Evolutionary conservation across 2,113 vertebrate genomes (phyloP).

Genomic region (Bucco capensis): DNA sequence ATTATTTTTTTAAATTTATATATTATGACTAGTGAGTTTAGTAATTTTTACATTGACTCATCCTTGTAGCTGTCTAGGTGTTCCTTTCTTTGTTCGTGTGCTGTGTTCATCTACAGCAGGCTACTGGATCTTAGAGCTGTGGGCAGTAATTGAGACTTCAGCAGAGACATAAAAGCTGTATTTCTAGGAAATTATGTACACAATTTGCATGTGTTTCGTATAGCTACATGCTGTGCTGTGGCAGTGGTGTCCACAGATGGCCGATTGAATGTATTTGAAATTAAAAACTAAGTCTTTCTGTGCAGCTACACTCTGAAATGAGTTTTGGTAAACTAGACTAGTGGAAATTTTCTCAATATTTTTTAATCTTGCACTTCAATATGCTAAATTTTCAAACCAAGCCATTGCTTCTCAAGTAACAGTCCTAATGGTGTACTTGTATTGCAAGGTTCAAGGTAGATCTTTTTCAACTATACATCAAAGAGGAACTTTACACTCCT

Average conservation of each 20-base stretch:
- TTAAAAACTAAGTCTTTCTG: background rate
- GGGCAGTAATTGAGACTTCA: background rate
- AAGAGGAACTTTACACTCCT: background rate
- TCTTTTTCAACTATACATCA: background rate
- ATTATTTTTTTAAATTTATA: background rate
- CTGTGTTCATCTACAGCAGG: background rate
- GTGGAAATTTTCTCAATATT: background rate
- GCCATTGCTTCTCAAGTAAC: background rate
- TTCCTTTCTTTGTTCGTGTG: background rate
- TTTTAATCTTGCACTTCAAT: background rate
- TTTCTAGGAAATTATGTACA: background rate
- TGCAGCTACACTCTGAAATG: background rate
- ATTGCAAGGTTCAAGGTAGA: background rate
- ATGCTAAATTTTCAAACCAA: background rate
- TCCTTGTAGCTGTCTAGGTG: background rate
- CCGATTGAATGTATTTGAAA: background rate
- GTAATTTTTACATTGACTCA: background rate
- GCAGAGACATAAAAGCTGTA: background rate
- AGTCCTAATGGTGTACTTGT: background rate
- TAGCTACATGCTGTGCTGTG: background rate
- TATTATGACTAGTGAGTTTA: background rate
- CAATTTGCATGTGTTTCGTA: background rate
- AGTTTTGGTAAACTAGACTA: background rate
- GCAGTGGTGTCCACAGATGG: background rate
- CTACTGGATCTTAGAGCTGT: background rate